Base-by-base conservation (phyloP, 2,888 invertebrate species). In the Lepeophtheirus nordmannii region DNA sequence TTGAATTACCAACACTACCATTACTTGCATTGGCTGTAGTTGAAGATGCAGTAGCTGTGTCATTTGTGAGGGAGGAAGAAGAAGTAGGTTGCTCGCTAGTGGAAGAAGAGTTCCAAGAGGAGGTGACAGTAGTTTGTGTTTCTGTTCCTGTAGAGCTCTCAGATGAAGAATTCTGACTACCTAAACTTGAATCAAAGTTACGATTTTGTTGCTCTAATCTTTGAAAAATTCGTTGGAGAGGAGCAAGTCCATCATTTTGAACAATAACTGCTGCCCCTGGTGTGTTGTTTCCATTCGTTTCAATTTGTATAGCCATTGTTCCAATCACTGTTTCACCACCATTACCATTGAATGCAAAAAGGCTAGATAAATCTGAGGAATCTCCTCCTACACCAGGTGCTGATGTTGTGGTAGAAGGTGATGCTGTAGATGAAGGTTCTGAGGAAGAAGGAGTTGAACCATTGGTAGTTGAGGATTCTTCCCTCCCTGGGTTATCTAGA, bases 401-500 rank as follows among this genome's bases (percentile, higher is more conserved):
- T 46, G 53, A 17, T 46, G 53, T 14, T 46, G 53, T 17, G 14
- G 14, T 14, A 46, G 53, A 3, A 46, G 53, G 53, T 5, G 53
- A 17, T n/a, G 5, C 53, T n/a, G 53, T 46, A n/a, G 53, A 17
- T n/a, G 53, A n/a, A 46, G 53, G n/a, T 46, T 46, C 53, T 46
- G 53, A 46, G 8, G 53, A 46, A n/a, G 53, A 14, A n/a, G n/a
- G n/a, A n/a, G 53, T 8, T 46, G 53, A 30, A 7, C 30, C 30
- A 30, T 30, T 30, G 30, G 30, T 30, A 30, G 30, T 30, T 30
- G 30, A 30, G 7, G 30, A 30, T 46, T 46, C n/a, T 46, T 46
- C n/a, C 17, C 37, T 59, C 38, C 67, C 11, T 30, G 77, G 77
- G 71, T 76, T 75, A 70, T 80, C 80, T 57, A 81, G 71, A 56